Evolutionary conservation across 2,797 vertebrate genomes (phyloP), one percentile per base, ranked within the genome.

Genomic region (Pyrocephalus nanus): DNA sequence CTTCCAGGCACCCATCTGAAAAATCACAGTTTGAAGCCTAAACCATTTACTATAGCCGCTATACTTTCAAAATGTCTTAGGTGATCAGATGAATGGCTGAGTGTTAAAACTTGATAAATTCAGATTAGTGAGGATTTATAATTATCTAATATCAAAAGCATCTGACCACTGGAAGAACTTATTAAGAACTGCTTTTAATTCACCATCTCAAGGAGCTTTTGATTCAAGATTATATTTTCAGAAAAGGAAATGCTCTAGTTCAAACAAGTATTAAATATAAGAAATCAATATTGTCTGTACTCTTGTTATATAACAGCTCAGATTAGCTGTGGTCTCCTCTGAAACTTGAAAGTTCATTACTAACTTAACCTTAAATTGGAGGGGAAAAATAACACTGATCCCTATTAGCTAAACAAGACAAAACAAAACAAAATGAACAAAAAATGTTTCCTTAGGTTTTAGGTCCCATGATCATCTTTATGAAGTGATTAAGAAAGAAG

Each of bases 161-260:
- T 92, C 83, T 93, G 88, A 85, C 83, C 88, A 85, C 51, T 95
- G 80, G 84, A 96, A 85, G 86, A 93, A 94, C n/a, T 88, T 95
- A 77, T 30, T 87, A 94, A 92, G 66, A 93, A 64, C 38, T 73
- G 42, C 88, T 88, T 92, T 95, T 92, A 94, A 95, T 91, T 95
- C 64, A 50, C 71, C 40, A 53, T 92, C 86, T 95, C 86, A 79
- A 94, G 86, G 67, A 96, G 83, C 90, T 90, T 96, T 95, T 90
- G 94, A 90, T 92, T 95, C 61, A 62, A 95, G 92, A 95, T 92
- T 92, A 93, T 83, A 95, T 92, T 94, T 95, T 92, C 62, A 80
- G 48, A 53, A 87, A 92, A 94, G 34, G 42, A 92, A 95, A 90
- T 86, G 25, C 15, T 78, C 6, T 75, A 53, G 36, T 90, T 95